Evolutionary conservation across 2,888 invertebrate genomes (phyloP).

Genomic region (Synanthedon vespiformis): DNA sequence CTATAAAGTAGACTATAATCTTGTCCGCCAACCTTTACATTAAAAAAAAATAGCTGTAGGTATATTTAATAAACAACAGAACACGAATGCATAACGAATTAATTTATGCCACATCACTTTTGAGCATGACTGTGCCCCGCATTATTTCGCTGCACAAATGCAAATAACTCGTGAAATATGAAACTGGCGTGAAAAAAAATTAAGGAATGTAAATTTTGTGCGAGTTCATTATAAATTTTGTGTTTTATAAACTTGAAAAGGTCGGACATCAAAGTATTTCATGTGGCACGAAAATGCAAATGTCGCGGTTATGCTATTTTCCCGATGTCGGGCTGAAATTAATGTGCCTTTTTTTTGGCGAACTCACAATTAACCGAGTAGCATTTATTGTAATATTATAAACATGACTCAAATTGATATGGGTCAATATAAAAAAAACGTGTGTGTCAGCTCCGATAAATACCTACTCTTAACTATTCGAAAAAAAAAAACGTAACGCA

Average conservation of each 20-base stretch:
- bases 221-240: conserved; percentile 54
- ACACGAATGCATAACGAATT: background rate
- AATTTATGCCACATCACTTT: conserved; percentile 1
- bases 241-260: conserved; percentile 26
- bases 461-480: too few species aligned
- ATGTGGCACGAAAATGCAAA: conserved; percentile 65
- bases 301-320: conserved; percentile 32
- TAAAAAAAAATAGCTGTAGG: too few species aligned
- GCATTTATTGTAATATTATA: too few species aligned
- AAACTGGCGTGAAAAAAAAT: conserved; percentile 11
- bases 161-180: conserved; percentile 2
- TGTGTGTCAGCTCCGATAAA: too few species aligned
- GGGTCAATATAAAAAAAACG: too few species aligned
- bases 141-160: conserved; percentile 1
- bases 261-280: conserved; percentile 43
- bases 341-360: conserved; percentile 25
- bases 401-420: too few species aligned
- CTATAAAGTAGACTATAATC: background rate
- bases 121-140: conserved; percentile 4
- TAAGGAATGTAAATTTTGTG: conserved; percentile 37
- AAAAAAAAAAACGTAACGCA: too few species aligned
- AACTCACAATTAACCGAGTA: too few species aligned
- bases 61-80: background rate
- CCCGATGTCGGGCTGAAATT: conserved; percentile 42
- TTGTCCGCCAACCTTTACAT: background rate